Evolutionary conservation across 2,888 invertebrate genomes (phyloP), one percentile per base, ranked within the genome.

Genomic region (Lasioglossum vierecki): DNA sequence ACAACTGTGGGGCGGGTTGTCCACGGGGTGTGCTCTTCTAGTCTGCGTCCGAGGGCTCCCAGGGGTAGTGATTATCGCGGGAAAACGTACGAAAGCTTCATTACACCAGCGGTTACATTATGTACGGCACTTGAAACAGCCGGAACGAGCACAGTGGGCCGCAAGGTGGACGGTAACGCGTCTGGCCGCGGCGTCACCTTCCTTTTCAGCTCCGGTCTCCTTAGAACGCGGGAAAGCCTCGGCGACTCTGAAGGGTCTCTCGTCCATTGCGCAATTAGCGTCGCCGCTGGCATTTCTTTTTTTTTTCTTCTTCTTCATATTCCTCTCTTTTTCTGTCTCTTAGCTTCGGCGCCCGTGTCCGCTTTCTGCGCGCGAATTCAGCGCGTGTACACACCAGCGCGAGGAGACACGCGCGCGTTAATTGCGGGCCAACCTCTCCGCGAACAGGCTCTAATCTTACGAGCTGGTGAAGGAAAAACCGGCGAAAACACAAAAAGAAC

Each of bases 201-300:
- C 60, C 86, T 85, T 88, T 87, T 88, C 82, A 79, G 26, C 53
- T n/a, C 44, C 44, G n/a, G 57, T 57, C 72, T 78, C 41, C 82
- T 84, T 82, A 66, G 71, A 75, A 76, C 74, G 46, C 75, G 76
- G 53, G 73, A 44, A 74, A 79, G 82, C 46, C 57, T 74, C 57
- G 49, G 63, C 46, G 35, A 46, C 26, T 82, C 63, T 78, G 76
- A 76, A 80, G 83, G 73, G 81, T 68, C 63, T 63, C 30, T 84
- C 86, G 84, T 79, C 86, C 84, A 83, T 87, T 85, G 90, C 90
- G 83, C 90, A 90, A 90, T 90, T 90, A 90, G 85, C 81, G 84
- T 82, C 87, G 80, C 83, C 79, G 78, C 68, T 63, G 72, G 80
- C 76, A 80, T 81, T 84, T 80, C 75, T 77, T 84, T 78, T 70